Evolutionary conservation across 2,888 invertebrate species (phyloP).

Genomic region (Mesorhabditis sp.): DNA sequence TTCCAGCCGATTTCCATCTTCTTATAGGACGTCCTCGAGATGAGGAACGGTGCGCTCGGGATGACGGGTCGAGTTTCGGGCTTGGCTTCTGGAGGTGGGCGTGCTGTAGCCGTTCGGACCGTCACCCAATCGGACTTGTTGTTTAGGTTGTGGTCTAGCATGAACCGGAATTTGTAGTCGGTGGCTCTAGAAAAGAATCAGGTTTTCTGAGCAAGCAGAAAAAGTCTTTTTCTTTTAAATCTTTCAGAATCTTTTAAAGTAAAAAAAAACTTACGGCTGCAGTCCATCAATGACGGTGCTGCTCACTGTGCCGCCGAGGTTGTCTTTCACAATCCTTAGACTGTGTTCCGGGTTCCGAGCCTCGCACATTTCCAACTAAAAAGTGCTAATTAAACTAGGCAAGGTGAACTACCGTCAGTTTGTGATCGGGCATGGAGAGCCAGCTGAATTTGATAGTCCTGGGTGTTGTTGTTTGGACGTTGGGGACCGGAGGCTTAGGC

Average conservation of each 20-base stretch:
- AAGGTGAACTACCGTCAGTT: conserved; percentile 12
- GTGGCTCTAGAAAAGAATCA: conserved; percentile 7
- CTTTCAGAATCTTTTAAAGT: not conserved
- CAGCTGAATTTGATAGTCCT: conserved; percentile 24
- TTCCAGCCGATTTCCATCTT: conserved; percentile 25
- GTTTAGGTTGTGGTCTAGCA: conserved; percentile 16
- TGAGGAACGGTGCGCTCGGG: conserved; percentile 16
- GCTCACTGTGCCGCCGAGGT: not conserved
- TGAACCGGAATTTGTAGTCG: conserved; percentile 46
- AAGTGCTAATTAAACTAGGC: too few relatives aligned
- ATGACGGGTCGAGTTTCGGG: conserved; percentile 2
- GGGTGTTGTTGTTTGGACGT: conserved; percentile 8
- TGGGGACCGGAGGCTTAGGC: conserved; percentile 10
- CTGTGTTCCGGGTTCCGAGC: not conserved
- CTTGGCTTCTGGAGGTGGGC: not conserved
- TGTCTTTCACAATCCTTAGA: conserved; percentile 12
- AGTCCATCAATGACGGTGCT: conserved; percentile 14
- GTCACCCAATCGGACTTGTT: conserved; percentile 17
- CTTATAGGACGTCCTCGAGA: conserved; percentile 8
- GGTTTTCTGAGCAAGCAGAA: conserved; percentile 6
- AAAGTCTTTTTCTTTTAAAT: not conserved
- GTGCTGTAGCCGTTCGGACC: conserved; percentile 11
- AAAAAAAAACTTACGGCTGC: conserved; percentile 10
- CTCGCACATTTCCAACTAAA: conserved; percentile 11
- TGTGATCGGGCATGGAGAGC: conserved; percentile 20